Evolutionary conservation across 2,888 invertebrate species (phyloP), one percentile per base, ranked within the genome.

Genomic region (Cryptophagus acutangulus): DNA sequence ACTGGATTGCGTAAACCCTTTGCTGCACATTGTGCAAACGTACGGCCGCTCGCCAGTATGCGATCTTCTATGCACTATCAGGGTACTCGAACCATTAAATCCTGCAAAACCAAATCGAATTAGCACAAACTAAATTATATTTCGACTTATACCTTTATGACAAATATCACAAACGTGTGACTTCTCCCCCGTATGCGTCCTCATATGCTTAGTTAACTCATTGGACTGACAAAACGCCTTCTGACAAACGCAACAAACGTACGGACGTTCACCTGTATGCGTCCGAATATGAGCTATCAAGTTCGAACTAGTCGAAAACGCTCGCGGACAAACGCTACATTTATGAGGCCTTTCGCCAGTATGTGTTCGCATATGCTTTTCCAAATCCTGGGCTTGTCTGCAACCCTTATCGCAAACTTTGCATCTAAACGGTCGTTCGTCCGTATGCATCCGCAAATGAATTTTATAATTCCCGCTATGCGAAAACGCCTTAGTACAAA

Each of bases 301-400:
- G 57, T 72, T 72, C 3, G 71, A 71, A 44, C 71, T 67, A n/a
- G 72, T 71, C 2, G 70, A 70, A 51, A 73, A 73, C 2, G 68
- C 69, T 52, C 67, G 69, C 8, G 65, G 61, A 53, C 73, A 73
- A 33, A 69, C 54, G 8, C 61, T 57, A 43, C 73, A 73, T 40
- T 67, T 65, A 48, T 72, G 71, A 2, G 71, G 71, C 40, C 67
- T 61, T 53, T 71, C 71, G 20, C 71, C 71, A 36, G 71, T 72
- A 55, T 74, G 73, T 8, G 70, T 69, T 41, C 71, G 56, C 63
- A 69, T 65, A 50, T 74, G 73, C 43, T 72, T 71, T 20, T 71
- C 70, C 33, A 72, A 58, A 56, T 72, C 71, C 40, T 71, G 71
- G 6, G 70, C 67, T 45, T 72, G 72, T 16, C 70, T 52, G 53